Conservation (phyloP, 2,113 vertebrate species). For the Cynoglossus semilaevis region DNA sequence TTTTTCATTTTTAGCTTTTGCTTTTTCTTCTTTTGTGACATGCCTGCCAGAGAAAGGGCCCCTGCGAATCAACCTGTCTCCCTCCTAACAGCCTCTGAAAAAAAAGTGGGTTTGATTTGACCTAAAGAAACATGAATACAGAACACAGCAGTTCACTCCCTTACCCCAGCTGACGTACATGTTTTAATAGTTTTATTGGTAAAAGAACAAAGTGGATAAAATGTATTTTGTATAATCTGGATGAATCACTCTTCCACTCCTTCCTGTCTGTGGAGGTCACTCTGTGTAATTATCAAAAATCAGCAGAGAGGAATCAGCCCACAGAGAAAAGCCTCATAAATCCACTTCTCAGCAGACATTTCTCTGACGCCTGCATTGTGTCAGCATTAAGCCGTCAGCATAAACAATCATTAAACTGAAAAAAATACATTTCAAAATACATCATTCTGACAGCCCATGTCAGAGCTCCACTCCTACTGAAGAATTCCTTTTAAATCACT, state of each 20-base stretch:
- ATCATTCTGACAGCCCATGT: conserved; percentile 33
- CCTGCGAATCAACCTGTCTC: conserved; percentile 51
- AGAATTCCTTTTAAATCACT: conserved; percentile 24
- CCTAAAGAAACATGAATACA: conserved; percentile 23
- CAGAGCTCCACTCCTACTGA: conserved; percentile 8
- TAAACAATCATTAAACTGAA: conserved; percentile 50
- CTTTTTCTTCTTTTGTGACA: conserved; percentile 53
- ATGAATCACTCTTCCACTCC: not conserved
- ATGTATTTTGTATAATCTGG: not conserved
- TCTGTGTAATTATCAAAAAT: conserved; percentile 6
- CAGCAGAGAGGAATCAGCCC: conserved; percentile 1
- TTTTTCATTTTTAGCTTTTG: conserved; percentile 31
- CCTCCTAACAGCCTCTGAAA: conserved; percentile 34
- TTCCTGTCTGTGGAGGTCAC: not conserved
- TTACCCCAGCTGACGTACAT: not conserved
- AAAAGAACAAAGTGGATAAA: not conserved
- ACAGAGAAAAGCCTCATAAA: conserved; percentile 8
- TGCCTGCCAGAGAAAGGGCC: conserved; percentile 49
- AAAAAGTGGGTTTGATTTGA: conserved; percentile 21
- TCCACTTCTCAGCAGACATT: conserved; percentile 14
- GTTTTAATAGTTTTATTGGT: not conserved
- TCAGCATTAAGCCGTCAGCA: conserved; percentile 37
- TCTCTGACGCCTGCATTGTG: conserved; percentile 33
- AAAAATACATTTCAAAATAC: conserved; percentile 41
- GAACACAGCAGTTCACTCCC: conserved; percentile 2